A percentile compares a stretch with the other conserved stretches of the same genome.
Evolutionary conservation across 2,797 vertebrate genomes (phyloP).

Genomic region (Knipowitschia caucasica): DNA sequence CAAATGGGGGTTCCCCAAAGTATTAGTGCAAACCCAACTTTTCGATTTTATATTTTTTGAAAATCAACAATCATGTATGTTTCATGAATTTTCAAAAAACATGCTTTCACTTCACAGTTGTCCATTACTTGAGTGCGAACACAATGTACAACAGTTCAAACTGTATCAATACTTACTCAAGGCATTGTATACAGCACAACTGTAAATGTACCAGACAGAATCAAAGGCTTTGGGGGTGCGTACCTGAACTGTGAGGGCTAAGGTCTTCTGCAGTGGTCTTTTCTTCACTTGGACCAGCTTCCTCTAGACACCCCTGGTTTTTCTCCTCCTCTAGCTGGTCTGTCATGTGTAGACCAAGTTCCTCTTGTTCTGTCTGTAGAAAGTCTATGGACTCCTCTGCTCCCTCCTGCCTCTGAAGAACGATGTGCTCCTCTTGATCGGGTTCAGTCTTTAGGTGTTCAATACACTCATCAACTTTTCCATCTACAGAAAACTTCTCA

Average conservation of each 20-base stretch:
- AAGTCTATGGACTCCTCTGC: background rate
- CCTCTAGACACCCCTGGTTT: background rate
- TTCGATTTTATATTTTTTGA: no score
- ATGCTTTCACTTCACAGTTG: no score
- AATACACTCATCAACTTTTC: no score
- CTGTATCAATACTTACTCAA: no score
- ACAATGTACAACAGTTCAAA: no score
- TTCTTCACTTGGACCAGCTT: background rate
- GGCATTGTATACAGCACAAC: no score
- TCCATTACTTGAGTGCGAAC: no score
- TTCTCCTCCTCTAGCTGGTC: constrained; percentile 4
- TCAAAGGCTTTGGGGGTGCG: background rate
- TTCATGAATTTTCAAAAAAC: no score
- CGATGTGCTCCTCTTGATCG: background rate
- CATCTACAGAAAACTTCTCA: no score
- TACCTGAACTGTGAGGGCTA: constrained; percentile 27
- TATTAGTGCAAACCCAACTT: no score
- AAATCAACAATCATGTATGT: no score
- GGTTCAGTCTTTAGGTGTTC: background rate
- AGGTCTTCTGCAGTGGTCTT: background rate
- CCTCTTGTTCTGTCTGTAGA: background rate
- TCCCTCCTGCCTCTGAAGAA: background rate
- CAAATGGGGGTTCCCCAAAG: no score
- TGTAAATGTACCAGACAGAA: background rate
- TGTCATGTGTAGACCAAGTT: background rate